Percentiles rank a stretch among this genome's conserved stretches.
Conservation (phyloP, 1,140 invertebrate genomes). For the Drosophila sturtevanti region DNA sequence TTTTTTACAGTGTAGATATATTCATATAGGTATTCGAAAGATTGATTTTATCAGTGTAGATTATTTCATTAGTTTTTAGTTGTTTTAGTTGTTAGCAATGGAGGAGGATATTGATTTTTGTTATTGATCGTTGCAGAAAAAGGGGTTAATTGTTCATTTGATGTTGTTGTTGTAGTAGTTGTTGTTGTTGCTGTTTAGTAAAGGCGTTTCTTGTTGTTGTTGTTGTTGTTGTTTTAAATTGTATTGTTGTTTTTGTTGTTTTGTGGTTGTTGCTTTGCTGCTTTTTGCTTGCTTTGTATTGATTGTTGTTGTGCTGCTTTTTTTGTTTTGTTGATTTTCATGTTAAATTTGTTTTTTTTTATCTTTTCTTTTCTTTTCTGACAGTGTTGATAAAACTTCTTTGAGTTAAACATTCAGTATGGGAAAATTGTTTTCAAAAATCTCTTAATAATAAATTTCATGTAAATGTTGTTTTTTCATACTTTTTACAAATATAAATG, state of each 20-base stretch:
- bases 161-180: slow-evolving; percentile 15
- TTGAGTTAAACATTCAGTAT: neutral
- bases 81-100: slow-evolving; percentile 4
- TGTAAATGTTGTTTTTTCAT: neutral
- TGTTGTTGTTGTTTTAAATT: slow-evolving; percentile 11
- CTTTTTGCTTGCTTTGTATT: neutral
- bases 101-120: neutral
- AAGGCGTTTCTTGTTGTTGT: slow-evolving; percentile 25
- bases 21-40: neutral
- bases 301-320: slow-evolving; percentile 14
- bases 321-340: slow-evolving; percentile 15
- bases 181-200: slow-evolving; percentile 28
- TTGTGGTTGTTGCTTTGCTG: slow-evolving; percentile 8
- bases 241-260: slow-evolving; percentile 8
- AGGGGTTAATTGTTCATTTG: neutral
- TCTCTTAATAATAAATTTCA: neutral
- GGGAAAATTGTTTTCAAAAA: neutral
- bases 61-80: slow-evolving; percentile 3
- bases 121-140: neutral
- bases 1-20: slow-evolving; percentile 19
- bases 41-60: neutral
- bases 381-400: neutral
- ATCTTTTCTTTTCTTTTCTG: neutral
- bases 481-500: neutral
- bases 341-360: slow-evolving; percentile 6